Evolutionary conservation across 2,888 invertebrate genomes (phyloP).

Genomic region (Tenthredo amoena): DNA sequence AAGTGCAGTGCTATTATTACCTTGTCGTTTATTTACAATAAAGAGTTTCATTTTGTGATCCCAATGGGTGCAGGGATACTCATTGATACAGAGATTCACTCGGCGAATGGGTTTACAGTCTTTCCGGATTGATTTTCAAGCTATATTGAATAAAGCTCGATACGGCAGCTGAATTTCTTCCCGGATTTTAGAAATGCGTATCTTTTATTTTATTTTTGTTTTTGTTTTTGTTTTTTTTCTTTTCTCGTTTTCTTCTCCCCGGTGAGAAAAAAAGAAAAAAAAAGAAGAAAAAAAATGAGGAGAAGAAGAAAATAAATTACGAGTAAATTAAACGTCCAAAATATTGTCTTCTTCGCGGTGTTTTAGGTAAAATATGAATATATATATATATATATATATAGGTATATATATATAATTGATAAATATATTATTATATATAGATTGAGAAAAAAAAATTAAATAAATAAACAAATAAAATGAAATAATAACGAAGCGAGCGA

Average conservation of each 20-base stretch:
- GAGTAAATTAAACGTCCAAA: not conserved
- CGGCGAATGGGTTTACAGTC: not conserved
- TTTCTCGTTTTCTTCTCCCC: not conserved
- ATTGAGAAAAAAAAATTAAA: not conserved
- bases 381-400: no score
- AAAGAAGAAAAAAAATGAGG: not conserved
- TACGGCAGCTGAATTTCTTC: no score
- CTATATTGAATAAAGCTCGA: no score
- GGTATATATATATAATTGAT: not conserved
- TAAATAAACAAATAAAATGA: not conserved
- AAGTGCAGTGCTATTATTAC: constrained; percentile 61
- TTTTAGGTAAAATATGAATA: not conserved
- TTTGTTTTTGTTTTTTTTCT: not conserved
- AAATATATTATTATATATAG: not conserved
- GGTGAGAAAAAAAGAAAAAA: not conserved
- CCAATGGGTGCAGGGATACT: no score
- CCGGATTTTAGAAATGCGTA: not conserved
- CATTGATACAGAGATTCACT: constrained; percentile 32
- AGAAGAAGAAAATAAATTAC: not conserved
- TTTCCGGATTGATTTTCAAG: no score
- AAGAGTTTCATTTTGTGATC: constrained; percentile 59
- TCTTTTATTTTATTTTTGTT: not conserved
- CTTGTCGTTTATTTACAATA: constrained; percentile 55
- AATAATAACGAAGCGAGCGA: not conserved
- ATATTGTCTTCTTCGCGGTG: not conserved